phyloP scores from a whole-genome alignment of 2,113 vertebrate genomes.

The sheep (Ovis aries) region DNA sequence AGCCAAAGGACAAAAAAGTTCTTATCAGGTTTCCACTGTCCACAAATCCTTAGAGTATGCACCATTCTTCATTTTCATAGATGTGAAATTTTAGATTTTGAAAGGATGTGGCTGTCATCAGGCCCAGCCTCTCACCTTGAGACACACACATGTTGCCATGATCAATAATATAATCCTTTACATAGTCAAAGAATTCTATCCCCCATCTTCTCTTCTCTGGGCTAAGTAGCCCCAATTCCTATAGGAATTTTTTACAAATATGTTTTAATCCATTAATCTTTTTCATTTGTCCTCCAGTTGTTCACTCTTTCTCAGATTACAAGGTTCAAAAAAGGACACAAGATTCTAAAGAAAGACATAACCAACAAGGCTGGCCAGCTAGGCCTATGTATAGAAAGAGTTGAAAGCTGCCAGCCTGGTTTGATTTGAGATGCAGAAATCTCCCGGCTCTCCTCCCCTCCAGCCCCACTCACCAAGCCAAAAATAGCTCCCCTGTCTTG shows the following conservation, averaged over 20 bases:
- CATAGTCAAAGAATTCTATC: background rate
- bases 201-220: background rate
- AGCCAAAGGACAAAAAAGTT: background rate
- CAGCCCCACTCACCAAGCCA: conserved; percentile 24
- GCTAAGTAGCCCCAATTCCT: conserved; percentile 29
- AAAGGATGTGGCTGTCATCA: background rate
- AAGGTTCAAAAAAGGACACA: conserved; percentile 65
- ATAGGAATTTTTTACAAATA: conserved; percentile 48
- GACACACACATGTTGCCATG: background rate
- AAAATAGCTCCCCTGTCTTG: conserved; percentile 67
- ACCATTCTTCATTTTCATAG: background rate
- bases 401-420: conserved; percentile 62
- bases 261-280: conserved; percentile 66
- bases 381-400: conserved; percentile 65
- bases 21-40: background rate
- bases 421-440: conserved; percentile 64
- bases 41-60: background rate
- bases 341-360: conserved; percentile 66
- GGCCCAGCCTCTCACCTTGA: background rate
- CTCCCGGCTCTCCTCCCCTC: conserved; percentile 32
- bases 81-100: conserved; percentile 12
- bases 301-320: conserved; percentile 68
- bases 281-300: conserved; percentile 60
- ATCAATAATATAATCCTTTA: background rate
- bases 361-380: conserved; percentile 19